Base-by-base conservation (phyloP, 2,888 invertebrate species). In the Caenorhabditis macrosperma region DNA sequence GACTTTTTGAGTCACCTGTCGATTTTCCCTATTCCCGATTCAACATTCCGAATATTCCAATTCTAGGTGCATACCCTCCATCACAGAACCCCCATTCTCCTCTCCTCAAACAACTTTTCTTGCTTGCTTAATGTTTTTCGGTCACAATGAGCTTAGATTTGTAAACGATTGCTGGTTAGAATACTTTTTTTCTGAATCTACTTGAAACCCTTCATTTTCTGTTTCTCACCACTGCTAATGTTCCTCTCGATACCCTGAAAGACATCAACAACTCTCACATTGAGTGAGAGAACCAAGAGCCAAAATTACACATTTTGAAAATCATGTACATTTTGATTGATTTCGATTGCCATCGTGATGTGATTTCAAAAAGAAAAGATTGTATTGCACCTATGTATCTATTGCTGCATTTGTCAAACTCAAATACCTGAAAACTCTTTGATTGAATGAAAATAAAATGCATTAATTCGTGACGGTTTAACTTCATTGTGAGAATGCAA, bases 1-100 rank as follows among this genome's bases (percentile, higher is more conserved):
- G 69, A 74, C 74, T 74, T 59, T 54, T 41, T 77, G 69, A 77
- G 69, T 77, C 77, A 77, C 15, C 63, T 9, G 35, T 69, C 69
- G 46, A 61, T 48, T 46, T 67, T 63, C 63, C 64, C 63, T 72
- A 72, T 72, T 68, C 63, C 68, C 48, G 57, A 63, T 69, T 69
- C 69, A 77, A 77, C 77, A 77, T 77, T 77, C 77, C 77, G 69
- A 44, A 75, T 75, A 67, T 64, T 74, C 74, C 46, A 64, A 74
- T 64, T 57, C 17, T 67, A 46, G 57, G 50, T 67, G 59, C 64
- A 48, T 44, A 60, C 44, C 28, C 63, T 10, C 46, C 35, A n/a
- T 24, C 35, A n/a, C 30, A 41, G 26, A 12, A 66, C 60, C 48
- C 12, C 28, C 20, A 17, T 22, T 46, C 24, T 22, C 30, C 41